These are phyloP conservation scores for Pagetopsis macropterus DNA, from an alignment of 2,797 vertebrate genomes.

Conservation along the genomic window DNA sequence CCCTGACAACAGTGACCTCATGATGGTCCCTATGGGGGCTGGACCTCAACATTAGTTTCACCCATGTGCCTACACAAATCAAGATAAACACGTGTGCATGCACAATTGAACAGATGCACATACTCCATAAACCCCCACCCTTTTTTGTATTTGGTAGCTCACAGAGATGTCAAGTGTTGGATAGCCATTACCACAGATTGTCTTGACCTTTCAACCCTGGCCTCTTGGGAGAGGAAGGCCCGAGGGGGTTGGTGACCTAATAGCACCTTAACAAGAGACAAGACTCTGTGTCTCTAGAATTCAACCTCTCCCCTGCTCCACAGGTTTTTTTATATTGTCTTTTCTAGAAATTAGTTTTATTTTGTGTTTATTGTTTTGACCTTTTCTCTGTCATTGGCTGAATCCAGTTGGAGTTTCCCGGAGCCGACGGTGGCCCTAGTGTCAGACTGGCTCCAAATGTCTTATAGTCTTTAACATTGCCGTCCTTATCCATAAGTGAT, in stretches of 20 bases:
- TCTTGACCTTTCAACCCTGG: constrained; percentile 75
- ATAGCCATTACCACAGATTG: constrained; percentile 73
- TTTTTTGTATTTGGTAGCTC: constrained; percentile 22
- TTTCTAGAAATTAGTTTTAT: constrained; percentile 8
- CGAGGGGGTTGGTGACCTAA: constrained; percentile 54
- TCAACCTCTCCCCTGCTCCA: neutral
- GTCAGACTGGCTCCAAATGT: neutral
- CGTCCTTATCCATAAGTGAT: neutral
- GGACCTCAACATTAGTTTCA: constrained; percentile 31
- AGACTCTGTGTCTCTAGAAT: constrained; percentile 25
- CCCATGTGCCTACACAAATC: neutral
- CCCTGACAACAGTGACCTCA: constrained; percentile 66
- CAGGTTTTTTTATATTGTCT: neutral
- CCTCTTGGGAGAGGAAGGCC: constrained; percentile 61
- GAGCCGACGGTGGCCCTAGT: no score
- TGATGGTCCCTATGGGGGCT: constrained; percentile 51
- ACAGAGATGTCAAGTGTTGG: constrained; percentile 80
- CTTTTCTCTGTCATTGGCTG: constrained; percentile 3
- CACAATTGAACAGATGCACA: constrained; percentile 43
- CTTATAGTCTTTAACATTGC: neutral
- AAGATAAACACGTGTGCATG: constrained; percentile 16
- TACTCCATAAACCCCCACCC: neutral
- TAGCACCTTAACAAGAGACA: constrained; percentile 44
- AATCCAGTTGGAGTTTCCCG: no score
- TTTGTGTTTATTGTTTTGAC: constrained; percentile 6